phyloP scores from a whole-genome alignment of 2,113 vertebrate species.

The Bubalus kerabau region DNA sequence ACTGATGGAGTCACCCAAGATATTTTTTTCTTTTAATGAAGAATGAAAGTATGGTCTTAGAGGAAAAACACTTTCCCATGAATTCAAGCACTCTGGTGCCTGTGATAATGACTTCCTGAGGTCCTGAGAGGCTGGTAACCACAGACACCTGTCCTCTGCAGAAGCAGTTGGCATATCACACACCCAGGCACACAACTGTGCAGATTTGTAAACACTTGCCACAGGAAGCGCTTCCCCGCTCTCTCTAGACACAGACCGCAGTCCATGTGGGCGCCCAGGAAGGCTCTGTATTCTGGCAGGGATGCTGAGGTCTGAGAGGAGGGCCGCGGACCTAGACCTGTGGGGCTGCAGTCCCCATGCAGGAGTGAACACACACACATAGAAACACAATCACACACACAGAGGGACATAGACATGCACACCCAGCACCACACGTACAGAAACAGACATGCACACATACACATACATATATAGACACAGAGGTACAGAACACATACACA shows the following conservation, averaged over 20 bases:
- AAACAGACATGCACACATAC: not conserved
- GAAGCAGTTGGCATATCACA: not conserved
- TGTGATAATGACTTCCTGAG: conserved; percentile 13
- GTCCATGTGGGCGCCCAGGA: not conserved
- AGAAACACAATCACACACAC: not conserved
- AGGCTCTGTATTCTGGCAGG: not conserved
- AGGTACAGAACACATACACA: not conserved
- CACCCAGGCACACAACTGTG: not conserved
- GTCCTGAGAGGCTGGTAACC: conserved; percentile 16
- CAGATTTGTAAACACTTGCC: not conserved
- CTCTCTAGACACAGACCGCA: fast-evolving
- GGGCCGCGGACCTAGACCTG: not conserved
- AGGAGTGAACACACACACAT: not conserved
- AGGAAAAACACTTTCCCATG: not conserved
- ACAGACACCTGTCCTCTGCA: not conserved
- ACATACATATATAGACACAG: not conserved
- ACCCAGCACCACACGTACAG: not conserved
- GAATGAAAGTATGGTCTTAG: conserved; percentile 18
- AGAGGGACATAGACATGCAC: not conserved
- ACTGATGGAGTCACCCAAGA: not conserved
- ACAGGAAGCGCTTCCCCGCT: fast-evolving
- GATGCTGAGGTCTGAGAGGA: not conserved
- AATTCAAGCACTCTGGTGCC: not conserved
- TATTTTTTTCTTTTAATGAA: not conserved
- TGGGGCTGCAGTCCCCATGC: not conserved